Evolutionary conservation across 2,113 vertebrate genomes (phyloP), one percentile per base, ranked within the genome.

Genomic region (Corythaeola cristata): DNA sequence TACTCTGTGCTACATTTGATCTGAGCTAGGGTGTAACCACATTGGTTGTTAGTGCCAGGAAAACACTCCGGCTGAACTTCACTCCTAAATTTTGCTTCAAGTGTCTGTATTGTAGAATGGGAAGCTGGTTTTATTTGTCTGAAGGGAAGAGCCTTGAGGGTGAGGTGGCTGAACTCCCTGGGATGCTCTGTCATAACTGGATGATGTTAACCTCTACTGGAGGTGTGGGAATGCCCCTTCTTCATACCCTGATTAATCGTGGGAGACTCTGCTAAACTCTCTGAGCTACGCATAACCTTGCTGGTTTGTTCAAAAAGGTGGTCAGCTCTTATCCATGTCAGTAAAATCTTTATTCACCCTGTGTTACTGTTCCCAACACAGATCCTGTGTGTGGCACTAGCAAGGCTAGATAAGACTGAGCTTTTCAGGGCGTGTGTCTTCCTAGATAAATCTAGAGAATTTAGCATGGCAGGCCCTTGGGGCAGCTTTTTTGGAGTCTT

Each of bases 361-460:
- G 0, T 10, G 62, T 26, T 63, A n/a, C 52, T 4, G 0, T 16
- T 94, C 30, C 21, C 47, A 53, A 1, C 13, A 5, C 23, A 33
- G 33, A 13, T 55, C 12, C 44, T 30, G 23, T 5, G 5, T 0
- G 0, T 52, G 59, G 28, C 63, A 30, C 37, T 8, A 33, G 44
- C 44, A 63, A 60, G 73, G 52, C 12, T 52, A 26, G 63, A 27
- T 14, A 60, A 68, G 33, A 8, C 69, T 28, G 44, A 91, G 58
- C 16, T 75, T 39, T 44, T 15, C 56, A 44, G n/a, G 28, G 5
- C 1, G 0, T n/a, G 49, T 39, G 23, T 76, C 15, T 85, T 73
- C 32, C 18, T 17, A 39, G 63, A 49, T 60, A 55, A 64, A 64
- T 66, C n/a, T 35, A 58, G 53, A 79, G 19, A 53, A 49, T 75